Evolutionary conservation across 2,797 vertebrate species (phyloP).

Genomic region (Poecilia wingei): DNA sequence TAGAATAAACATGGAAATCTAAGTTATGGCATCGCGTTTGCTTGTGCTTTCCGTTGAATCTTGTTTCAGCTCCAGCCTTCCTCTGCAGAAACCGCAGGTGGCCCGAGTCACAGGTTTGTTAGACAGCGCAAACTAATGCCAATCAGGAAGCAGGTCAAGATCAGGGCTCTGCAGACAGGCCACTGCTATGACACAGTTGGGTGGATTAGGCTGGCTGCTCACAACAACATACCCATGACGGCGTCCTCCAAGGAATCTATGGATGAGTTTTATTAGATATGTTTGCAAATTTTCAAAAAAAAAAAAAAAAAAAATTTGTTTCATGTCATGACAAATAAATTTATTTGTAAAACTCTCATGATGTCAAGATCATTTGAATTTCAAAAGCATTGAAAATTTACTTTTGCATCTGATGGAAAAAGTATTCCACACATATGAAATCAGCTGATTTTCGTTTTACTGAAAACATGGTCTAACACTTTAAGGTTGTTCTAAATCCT

Average conservation of each 20-base stretch:
- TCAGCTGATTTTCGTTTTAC: not conserved
- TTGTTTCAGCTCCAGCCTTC: conserved; percentile 4
- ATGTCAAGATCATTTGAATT: not conserved
- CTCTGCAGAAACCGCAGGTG: conserved; percentile 43
- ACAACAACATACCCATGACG: conserved; percentile 36
- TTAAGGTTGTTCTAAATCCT: not conserved
- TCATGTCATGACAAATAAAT: not conserved
- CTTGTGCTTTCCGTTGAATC: conserved; percentile 10
- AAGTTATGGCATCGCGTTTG: not conserved
- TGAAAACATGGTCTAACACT: not conserved
- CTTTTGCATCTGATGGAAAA: not conserved
- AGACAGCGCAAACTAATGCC: conserved; percentile 47
- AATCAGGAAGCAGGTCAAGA: conserved; percentile 72
- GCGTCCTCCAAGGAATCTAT: conserved; percentile 28
- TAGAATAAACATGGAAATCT: not conserved
- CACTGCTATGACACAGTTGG: conserved; percentile 55
- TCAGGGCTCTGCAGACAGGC: conserved; percentile 54
- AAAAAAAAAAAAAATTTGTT: not conserved
- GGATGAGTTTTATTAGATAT: not conserved
- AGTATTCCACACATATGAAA: not conserved
- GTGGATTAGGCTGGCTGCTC: conserved; percentile 62
- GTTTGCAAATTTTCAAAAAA: not conserved
- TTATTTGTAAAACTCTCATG: not conserved
- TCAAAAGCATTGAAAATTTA: not conserved
- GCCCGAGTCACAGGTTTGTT: conserved; percentile 27